Evolutionary conservation across 2,888 invertebrate species (phyloP), one percentile per base, ranked within the genome.

Genomic region (Dioctria rufipes): DNA sequence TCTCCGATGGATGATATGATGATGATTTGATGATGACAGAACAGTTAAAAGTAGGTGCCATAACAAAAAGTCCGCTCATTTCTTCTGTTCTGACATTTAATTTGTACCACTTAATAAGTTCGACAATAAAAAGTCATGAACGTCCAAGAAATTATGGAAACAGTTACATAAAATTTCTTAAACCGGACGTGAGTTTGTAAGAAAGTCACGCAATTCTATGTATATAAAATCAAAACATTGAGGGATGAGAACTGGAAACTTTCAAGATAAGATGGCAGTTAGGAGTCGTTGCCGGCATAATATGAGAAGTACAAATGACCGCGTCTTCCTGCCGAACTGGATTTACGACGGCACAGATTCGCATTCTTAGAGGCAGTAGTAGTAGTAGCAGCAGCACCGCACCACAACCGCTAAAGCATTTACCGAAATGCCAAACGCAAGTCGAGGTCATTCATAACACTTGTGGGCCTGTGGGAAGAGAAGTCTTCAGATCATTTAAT

Each of bases 321-420:
- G 51, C 37, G 69, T 69, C 51, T 69, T 51, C 69, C 69, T 69
- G 51, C 9, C 69, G 51, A 37, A 69, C 69, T 51, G 51, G 69
- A 69, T 13, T 67, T 8, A 46, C 13, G 13, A 25, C 25, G 25
- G 25, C 25, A 25, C 25, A 25, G 11, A 6, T 46, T 46, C 8
- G 49, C 37, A 11, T 69, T 69, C 69, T 51, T 39, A 11, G n/a
- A 25, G 1, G 25, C 25, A 37, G 25, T 25, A 25, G 25, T 25
- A 25, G 25, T 25, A 25, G 25, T 25, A 25, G 25, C 25, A 25
- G 25, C 25, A 25, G 25, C 25, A 25, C 25, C 25, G 25, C 25
- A 25, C 25, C 25, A 25, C 25, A 25, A 25, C 25, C 25, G 25
- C 25, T 25, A 2, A 25, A 25, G 51, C 37, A 25, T 51, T 69